Evolutionary conservation across 2,113 vertebrate genomes (phyloP), one percentile per base, ranked within the genome.

Genomic region (Bubo scandiacus): DNA sequence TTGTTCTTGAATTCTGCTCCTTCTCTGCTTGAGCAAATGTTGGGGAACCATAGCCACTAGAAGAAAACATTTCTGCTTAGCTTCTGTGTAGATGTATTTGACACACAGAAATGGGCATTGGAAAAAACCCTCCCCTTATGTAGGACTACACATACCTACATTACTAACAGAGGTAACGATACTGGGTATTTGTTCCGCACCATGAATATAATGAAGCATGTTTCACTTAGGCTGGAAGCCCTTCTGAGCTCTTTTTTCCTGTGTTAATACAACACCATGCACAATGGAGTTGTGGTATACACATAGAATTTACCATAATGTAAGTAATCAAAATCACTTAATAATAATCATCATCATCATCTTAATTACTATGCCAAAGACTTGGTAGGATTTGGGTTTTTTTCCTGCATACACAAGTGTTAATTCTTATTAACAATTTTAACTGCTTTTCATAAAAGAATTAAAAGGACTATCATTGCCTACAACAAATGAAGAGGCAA

Each of bases 41-140:
- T 10, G 98, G 93, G 54, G 98, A 98, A n/a, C 98, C 98, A 88
- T 98, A 98, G 88, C 98, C 98, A 85, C 98, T 98, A 91, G 38
- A 97, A 98, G 61, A 93, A 96, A 96, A 97, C 32, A 71, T 34
- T 58, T 49, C 43, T 80, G 51, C 19, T 96, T 95, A 96, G 49
- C 8, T 58, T 74, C 54, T 79, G 2, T 5, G 30, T 0, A 32
- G 26, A 71, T 42, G 4, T 15, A 71, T 79, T 80, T 72, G 21
- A 27, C 63, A 65, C 59, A 57, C 13, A 77, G 18, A 71, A 58
- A 63, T 8, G 67, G 26, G 15, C 40, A 68, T 4, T 65, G 29
- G 32, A 32, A 38, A 54, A 83, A 38, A 0, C 3, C 12, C 20
- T 49, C 19, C 15, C 36, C 27, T 89, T 61, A 30, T 1, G 9